Base-by-base conservation (phyloP, 1,140 invertebrate genomes). In the Temnothorax nylanderi region DNA sequence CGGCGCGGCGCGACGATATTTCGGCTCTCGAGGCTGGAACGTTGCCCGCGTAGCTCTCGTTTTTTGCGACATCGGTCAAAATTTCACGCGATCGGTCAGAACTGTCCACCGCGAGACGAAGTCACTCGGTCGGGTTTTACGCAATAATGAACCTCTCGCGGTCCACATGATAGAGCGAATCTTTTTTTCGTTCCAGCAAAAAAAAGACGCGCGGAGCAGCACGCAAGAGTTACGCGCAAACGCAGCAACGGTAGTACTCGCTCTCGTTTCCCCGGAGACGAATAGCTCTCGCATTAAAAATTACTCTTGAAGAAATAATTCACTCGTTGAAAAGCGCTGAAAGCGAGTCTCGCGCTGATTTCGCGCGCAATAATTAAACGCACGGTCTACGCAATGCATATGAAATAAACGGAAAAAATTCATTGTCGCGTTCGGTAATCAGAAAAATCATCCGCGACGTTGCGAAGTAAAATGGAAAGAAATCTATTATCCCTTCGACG, bases 21-120 rank as follows among this genome's bases (percentile, higher is more conserved):
- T 60, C 80, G 26, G 51, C 37, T 44, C 21, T 44, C 21, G 60
- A 37, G 60, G 32, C 18, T 72, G 41, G 26, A 82, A 82, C 26
- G 32, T 47, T 69, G 65, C 8, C 13, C 51, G 6, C 37, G 51
- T 32, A 37, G 37, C 16, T n/a, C 72, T 75, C 62, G 69, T 74
- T 74, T 74, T 58, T 74, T 85, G 49, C 60, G 34, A 26, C 49
- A 54, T 62, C 54, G 56, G 67, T 69, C 77, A 80, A 44, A 49
- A 49, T 84, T 74, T 75, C 69, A 60, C 54, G 56, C 80, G 69
- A 62, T 84, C 78, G 78, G 60, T 87, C 71, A 74, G 62, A 87
- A 74, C 58, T 65, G 86, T 87, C 78, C 18, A 3, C 49, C n/a
- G 32, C 47, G 72, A 54, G 47, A 81, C 69, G 41, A 60, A 82